Percentiles rank a stretch among this genome's conserved stretches.
phyloP scores from a whole-genome alignment of 2,797 vertebrate genomes.

The Lycodopsis pacificus region DNA sequence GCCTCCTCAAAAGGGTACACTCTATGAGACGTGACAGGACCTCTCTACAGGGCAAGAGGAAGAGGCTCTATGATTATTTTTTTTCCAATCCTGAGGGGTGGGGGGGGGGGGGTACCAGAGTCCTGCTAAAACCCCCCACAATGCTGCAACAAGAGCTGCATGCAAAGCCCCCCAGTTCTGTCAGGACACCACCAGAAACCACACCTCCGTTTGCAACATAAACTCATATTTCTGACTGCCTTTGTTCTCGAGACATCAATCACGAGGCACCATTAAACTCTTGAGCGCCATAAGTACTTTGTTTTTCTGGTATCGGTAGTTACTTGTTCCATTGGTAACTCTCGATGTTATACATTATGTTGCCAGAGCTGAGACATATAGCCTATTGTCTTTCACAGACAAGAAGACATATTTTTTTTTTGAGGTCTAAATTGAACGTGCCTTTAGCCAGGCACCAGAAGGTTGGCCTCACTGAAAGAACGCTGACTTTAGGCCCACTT shows the following conservation, averaged over 20 bases:
- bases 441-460: background rate
- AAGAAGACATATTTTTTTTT: background rate
- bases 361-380: slow-evolving; percentile 10
- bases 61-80: slow-evolving; percentile 61
- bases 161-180: slow-evolving; percentile 48
- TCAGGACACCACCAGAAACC: slow-evolving; percentile 40
- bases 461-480: background rate
- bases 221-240: background rate
- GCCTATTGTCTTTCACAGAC: slow-evolving; percentile 13
- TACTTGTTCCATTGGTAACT: slow-evolving; percentile 69
- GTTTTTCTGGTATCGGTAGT: slow-evolving; percentile 31
- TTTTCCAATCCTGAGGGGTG: slow-evolving; percentile 45
- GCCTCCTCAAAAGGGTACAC: slow-evolving; percentile 80
- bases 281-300: slow-evolving; percentile 29
- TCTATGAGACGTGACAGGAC: slow-evolving; percentile 86
- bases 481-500: background rate
- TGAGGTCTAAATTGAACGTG: slow-evolving; percentile 4
- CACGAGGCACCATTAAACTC: background rate
- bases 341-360: slow-evolving; percentile 51
- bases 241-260: slow-evolving; percentile 41
- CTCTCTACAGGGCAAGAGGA: slow-evolving; percentile 82
- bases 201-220: slow-evolving; percentile 34
- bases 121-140: slow-evolving; percentile 41
- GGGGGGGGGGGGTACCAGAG: slow-evolving; percentile 24
- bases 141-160: slow-evolving; percentile 21